A percentile compares a stretch with the other conserved stretches of the same genome.
These are phyloP conservation scores for Chrysolina haemoptera DNA, from an alignment of 2,888 invertebrate species.

Conservation along the genomic window DNA sequence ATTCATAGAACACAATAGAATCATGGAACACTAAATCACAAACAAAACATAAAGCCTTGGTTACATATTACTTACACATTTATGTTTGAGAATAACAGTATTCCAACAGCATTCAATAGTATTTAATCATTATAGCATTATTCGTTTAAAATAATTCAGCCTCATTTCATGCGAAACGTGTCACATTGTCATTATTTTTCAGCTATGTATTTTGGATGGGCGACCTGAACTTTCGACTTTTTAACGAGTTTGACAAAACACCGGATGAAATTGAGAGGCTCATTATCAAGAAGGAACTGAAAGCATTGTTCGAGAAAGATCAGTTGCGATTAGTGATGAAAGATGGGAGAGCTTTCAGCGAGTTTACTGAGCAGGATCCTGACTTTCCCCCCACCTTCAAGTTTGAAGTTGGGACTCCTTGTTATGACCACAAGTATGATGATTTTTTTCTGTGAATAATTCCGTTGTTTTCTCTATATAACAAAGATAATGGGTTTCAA, in stretches of 20 bases:
- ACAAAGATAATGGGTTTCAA: not conserved
- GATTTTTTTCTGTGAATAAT: constrained; percentile 5
- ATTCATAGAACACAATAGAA: too few species aligned
- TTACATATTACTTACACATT: too few species aligned
- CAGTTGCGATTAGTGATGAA: constrained; percentile 82
- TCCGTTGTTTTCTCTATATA: not conserved
- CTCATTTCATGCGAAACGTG: too few species aligned
- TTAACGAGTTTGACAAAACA: constrained; percentile 76
- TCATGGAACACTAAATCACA: too few species aligned
- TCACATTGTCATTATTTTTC: constrained; percentile 60
- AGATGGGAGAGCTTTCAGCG: constrained; percentile 86
- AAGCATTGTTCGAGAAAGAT: constrained; percentile 81
- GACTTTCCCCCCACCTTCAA: constrained; percentile 92
- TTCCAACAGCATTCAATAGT: too few species aligned
- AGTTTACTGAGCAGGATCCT: constrained; percentile 81
- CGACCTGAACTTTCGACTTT: constrained; percentile 89
- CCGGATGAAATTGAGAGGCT: constrained; percentile 79
- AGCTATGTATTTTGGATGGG: constrained; percentile 95
- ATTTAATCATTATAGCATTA: too few species aligned
- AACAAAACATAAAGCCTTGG: too few species aligned
- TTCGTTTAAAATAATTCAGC: too few species aligned
- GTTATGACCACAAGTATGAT: constrained; percentile 83
- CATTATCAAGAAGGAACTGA: constrained; percentile 78
- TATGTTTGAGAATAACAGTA: too few species aligned
- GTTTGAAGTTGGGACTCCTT: constrained; percentile 81